These are phyloP conservation scores for Channa maculata DNA, from an alignment of 2,113 vertebrate species.

Conservation along the genomic window DNA sequence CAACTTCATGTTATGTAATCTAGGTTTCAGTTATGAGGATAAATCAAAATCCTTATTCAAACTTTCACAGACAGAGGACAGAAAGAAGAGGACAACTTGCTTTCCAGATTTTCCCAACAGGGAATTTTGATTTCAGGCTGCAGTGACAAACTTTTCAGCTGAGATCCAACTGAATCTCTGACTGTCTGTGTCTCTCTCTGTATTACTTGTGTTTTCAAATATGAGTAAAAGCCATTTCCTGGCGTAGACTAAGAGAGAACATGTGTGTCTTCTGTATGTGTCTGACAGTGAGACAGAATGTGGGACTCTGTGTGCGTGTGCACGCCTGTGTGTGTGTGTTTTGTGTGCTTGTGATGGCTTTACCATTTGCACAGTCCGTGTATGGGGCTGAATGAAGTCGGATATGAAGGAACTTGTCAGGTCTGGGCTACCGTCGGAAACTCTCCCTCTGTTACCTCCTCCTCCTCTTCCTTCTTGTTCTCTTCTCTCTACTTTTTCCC, in stretches of 20 bases:
- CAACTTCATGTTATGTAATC: too few species aligned
- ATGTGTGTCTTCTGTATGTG: constrained; percentile 61
- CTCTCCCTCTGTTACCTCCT: constrained; percentile 56
- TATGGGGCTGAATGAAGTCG: constrained; percentile 74
- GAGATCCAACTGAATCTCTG: constrained; percentile 28
- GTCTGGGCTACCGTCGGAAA: constrained; percentile 79
- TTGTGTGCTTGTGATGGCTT: constrained; percentile 67
- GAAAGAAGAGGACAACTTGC: constrained; percentile 37
- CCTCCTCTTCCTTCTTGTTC: constrained; percentile 39
- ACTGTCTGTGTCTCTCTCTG: constrained; percentile 30
- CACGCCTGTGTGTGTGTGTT: constrained; percentile 29
- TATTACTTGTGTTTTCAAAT: constrained; percentile 52
- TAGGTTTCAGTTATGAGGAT: too few species aligned
- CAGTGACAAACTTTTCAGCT: constrained; percentile 45
- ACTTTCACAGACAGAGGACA: not conserved
- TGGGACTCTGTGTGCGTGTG: constrained; percentile 37
- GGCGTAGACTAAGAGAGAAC: constrained; percentile 59
- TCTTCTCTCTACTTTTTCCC: constrained; percentile 18
- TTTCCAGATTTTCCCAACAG: constrained; percentile 50
- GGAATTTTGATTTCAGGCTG: constrained; percentile 41
- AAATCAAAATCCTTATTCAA: constrained; percentile 9
- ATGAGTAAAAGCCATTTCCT: constrained; percentile 72
- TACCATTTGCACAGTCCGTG: constrained; percentile 75
- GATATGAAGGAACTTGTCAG: constrained; percentile 79
- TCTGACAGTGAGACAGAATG: constrained; percentile 29